Percentiles rank a stretch among this genome's conserved stretches.
These are phyloP conservation scores for Micrasema longulum DNA, from an alignment of 1,140 invertebrate species.

Conservation along the genomic window DNA sequence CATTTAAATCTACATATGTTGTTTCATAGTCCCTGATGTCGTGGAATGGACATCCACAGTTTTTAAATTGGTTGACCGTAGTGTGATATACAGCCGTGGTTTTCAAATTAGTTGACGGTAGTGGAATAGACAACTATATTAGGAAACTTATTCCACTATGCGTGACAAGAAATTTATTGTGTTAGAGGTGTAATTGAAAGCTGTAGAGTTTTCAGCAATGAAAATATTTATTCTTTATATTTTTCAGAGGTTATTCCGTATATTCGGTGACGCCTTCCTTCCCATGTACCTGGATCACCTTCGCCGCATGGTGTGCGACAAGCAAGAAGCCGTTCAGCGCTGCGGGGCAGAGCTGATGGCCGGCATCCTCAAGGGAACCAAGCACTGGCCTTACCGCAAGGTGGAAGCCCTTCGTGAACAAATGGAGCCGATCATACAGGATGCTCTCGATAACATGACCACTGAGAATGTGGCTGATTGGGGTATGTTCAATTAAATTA, in stretches of 20 bases:
- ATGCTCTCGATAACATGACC: slow-evolving; percentile 72
- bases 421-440: slow-evolving; percentile 72
- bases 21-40: too few species aligned
- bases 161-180: too few species aligned
- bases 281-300: slow-evolving; percentile 76
- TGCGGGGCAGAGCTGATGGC: slow-evolving; percentile 88
- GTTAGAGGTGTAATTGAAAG: too few species aligned
- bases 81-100: too few species aligned
- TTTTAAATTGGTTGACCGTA: too few species aligned
- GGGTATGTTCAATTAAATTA: slow-evolving; percentile 27
- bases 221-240: too few species aligned
- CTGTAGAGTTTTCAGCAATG: too few species aligned
- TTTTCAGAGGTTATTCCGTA: slow-evolving; percentile 80
- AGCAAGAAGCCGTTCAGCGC: slow-evolving; percentile 82
- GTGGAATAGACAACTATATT: too few species aligned
- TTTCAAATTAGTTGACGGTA: too few species aligned
- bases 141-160: too few species aligned
- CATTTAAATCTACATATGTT: too few species aligned
- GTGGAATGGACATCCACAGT: too few species aligned
- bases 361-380: slow-evolving; percentile 81
- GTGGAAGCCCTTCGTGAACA: slow-evolving; percentile 70
- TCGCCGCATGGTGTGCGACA: slow-evolving; percentile 73
- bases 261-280: slow-evolving; percentile 78
- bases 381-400: slow-evolving; percentile 85
- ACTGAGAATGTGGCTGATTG: slow-evolving; percentile 66